Evolutionary conservation across 2,113 vertebrate genomes (phyloP), one percentile per base, ranked within the genome.

Genomic region (Hippocampus guttulatus): DNA sequence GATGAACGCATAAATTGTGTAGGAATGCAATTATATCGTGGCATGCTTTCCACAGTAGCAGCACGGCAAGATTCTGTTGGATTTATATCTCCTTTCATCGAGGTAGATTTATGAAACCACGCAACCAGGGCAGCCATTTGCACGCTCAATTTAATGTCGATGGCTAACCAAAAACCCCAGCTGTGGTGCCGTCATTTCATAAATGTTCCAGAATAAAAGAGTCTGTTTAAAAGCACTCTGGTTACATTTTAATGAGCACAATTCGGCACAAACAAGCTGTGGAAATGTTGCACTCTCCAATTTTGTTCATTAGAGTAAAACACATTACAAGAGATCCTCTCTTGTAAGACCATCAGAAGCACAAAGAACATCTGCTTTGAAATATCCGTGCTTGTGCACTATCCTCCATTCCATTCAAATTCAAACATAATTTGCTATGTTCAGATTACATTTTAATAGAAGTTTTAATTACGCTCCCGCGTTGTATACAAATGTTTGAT

Each of bases 231-330:
- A 67, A 2, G 64, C 8, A 67, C 68, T 85, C 83, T 62, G 77
- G 69, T 87, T 87, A 57, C 87, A 82, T 87, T 85, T 86, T 78
- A 90, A 89, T 78, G 76, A 89, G 78, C 68, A 63, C 64, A 73
- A 78, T 75, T 73, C 84, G 81, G 84, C 66, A 81, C 65, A 75
- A 79, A 79, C 74, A 77, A 73, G 71, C 73, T 69, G 72, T 62
- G 54, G 64, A 75, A 79, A 75, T 45, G 55, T 64, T 70, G 47
- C 66, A 25, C 51, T 21, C 58, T 67, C 70, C 41, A 47, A 10
- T 66, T 75, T 82, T 71, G 69, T 80, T 67, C 64, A 68, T 70
- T 80, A 85, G 25, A 68, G 75, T 55, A 27, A 63, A 67, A 55
- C 41, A 64, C 58, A 64, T 58, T 38, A 51, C 43, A 40, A 33